Evolutionary conservation across 2,113 vertebrate genomes (phyloP).

Genomic region (Aptenodytes forsteri): DNA sequence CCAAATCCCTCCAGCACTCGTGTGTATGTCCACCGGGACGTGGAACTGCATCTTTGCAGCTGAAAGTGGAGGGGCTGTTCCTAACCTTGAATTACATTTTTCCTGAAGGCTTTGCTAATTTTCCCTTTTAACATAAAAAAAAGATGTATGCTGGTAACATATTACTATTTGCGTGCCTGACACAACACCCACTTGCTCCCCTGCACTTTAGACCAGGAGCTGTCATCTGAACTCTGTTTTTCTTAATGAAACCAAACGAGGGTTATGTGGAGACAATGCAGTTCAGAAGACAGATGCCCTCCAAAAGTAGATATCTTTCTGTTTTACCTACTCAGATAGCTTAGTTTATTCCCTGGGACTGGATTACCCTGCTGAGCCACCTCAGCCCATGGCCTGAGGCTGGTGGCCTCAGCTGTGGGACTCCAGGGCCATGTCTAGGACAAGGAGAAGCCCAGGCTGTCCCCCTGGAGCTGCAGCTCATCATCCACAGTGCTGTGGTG

Average conservation of each 20-base stretch:
- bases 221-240: background rate
- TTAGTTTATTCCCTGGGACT: background rate
- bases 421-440: background rate
- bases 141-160: background rate
- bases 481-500: rapidly evolving
- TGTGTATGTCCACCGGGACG: background rate
- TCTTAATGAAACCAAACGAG: background rate
- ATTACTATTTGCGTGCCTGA: background rate
- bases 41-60: background rate
- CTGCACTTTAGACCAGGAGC: background rate
- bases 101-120: background rate
- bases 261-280: background rate
- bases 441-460: background rate
- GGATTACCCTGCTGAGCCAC: background rate
- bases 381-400: background rate
- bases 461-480: background rate
- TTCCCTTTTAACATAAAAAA: background rate
- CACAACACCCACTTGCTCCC: rapidly evolving
- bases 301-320: background rate
- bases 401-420: background rate
- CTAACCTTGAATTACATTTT: background rate
- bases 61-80: background rate
- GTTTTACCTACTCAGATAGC: background rate
- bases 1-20: background rate
- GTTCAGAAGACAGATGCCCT: background rate